Percentiles rank a stretch among this genome's conserved stretches.
phyloP scores from a whole-genome alignment of 2,797 vertebrate genomes.

The Hyperoplus lanceolatus region DNA sequence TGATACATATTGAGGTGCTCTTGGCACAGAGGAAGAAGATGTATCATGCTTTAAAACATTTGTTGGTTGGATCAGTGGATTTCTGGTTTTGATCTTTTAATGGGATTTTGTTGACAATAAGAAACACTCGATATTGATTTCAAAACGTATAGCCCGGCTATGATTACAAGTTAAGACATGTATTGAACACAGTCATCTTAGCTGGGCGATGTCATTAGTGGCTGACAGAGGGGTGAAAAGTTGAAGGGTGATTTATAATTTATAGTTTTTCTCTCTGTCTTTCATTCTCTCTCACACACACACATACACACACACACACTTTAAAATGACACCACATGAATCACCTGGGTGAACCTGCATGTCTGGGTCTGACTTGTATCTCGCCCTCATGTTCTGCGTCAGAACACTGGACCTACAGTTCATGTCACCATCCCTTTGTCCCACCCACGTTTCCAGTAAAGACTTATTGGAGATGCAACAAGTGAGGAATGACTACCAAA shows the following conservation, averaged over 20 bases:
- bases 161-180: background rate
- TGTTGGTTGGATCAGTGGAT: no score
- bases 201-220: background rate
- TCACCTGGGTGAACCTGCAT: constrained; percentile 5
- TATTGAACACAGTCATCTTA: no score
- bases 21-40: no score
- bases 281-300: background rate
- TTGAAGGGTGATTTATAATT: background rate
- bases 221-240: constrained; percentile 17
- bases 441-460: background rate
- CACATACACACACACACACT: background rate
- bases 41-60: no score
- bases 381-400: background rate
- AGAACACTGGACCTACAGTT: background rate
- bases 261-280: background rate
- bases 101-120: background rate
- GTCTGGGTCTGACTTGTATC: background rate
- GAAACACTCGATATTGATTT: background rate
- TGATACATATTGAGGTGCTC: no score
- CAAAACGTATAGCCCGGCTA: no score
- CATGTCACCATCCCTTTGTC: no score
- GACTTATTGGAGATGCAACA: background rate
- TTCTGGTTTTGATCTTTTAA: background rate
- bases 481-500: background rate
- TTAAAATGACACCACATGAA: constrained; percentile 13